A percentile compares a stretch with the other conserved stretches of the same genome.
Conservation (phyloP, 92 coral and sea anemone genomes). For the Chrysogorgia sp. region DNA sequence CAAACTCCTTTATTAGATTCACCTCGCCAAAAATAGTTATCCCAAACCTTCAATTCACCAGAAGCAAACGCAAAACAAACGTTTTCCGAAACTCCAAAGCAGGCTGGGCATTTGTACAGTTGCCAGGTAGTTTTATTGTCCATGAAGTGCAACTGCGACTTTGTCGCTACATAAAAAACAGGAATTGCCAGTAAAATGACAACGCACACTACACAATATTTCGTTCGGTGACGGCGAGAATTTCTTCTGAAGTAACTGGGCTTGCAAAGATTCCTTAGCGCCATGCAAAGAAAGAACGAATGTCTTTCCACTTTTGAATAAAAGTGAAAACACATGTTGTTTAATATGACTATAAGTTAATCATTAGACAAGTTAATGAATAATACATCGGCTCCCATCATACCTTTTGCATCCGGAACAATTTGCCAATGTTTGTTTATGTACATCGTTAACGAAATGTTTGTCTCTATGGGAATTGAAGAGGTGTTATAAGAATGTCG, state of each 20-base stretch:
- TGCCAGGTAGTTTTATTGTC: slow-evolving; percentile 28
- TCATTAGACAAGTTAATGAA: no score
- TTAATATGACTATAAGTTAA: no score
- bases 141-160: slow-evolving; percentile 1
- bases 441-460: not conserved
- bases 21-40: slow-evolving; percentile 58
- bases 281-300: not conserved
- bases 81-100: slow-evolving; percentile 69
- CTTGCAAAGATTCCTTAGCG: not conserved
- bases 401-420: not conserved
- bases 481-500: not conserved
- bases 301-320: no score
- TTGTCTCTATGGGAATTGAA: not conserved
- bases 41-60: slow-evolving; percentile 48
- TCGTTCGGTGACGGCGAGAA: not conserved
- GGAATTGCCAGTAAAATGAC: slow-evolving; percentile 1
- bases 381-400: no score
- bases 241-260: slow-evolving; percentile 30
- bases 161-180: slow-evolving; percentile 21
- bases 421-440: not conserved
- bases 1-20: slow-evolving; percentile 56
- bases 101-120: slow-evolving; percentile 72
- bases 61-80: slow-evolving; percentile 61
- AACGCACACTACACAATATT: not conserved
- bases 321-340: no score